Evolutionary conservation across 2,888 invertebrate species (phyloP), one percentile per base, ranked within the genome.

Genomic region (Pemphredon lugubris): DNA sequence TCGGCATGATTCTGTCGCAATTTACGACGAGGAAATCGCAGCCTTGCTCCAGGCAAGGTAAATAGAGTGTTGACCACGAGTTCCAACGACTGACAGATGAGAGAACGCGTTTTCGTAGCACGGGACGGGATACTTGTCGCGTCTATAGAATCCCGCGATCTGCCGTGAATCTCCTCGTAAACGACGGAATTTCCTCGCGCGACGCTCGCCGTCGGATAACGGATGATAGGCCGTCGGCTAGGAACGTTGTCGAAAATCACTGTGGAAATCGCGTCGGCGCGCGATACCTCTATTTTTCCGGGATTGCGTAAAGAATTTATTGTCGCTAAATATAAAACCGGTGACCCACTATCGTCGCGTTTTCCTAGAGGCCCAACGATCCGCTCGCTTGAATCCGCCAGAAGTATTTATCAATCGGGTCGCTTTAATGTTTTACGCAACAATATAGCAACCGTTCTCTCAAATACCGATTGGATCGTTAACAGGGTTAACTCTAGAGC

Each of bases 21-120:
- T 83, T 82, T 83, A 80, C 82, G 77, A 79, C 76, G 79, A 83
- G 82, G 84, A 83, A 84, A 86, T 84, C 82, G 77, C 83, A 86
- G 82, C 86, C 86, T 87, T 87, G 87, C 87, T 86, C 82, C 77
- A 83, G 84, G 85, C 86, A 86, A 85, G 86, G 86, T 85, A 78
- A 79, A 77, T 76, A 75, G 73, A 81, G 64, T 73, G 71, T 72
- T 66, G 75, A 75, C 75, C 73, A 81, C 40, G 26, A 47, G 34
- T 21, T 50, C 40, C 14, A 44, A 42, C 37, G 60, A 60, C 60
- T 26, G 66, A 57, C 79, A 67, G 53, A 63, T 67, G 63, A 63
- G 61, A 55, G 48, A 32, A 40, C 39, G 44, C 54, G 34, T 53
- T 60, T 66, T 48, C 4, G 6, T 16, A 18, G 4, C 6, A 11